Percentiles rank a stretch among this genome's conserved stretches.
Evolutionary conservation across 2,888 invertebrate species (phyloP).

Genomic region (Sipha maydis): DNA sequence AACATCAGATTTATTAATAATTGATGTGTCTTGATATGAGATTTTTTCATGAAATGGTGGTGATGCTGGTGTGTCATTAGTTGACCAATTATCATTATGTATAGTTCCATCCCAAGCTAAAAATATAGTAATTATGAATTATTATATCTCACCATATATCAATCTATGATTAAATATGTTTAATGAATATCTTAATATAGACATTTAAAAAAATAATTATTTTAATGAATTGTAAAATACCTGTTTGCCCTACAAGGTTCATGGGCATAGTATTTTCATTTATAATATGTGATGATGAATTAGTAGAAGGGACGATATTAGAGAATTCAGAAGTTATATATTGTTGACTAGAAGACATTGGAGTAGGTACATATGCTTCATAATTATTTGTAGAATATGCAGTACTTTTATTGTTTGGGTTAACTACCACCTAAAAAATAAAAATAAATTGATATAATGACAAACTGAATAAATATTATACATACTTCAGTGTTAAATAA

Average conservation of each 20-base stretch:
- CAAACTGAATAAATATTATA: neutral
- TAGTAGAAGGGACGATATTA: constrained; percentile 22
- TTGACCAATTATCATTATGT: constrained; percentile 32
- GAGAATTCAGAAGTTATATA: constrained; percentile 35
- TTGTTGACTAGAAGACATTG: constrained; percentile 54
- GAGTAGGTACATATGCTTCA: constrained; percentile 57
- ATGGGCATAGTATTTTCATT: constrained; percentile 42
- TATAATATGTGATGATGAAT: constrained; percentile 4
- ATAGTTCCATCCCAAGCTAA: constrained; percentile 40
- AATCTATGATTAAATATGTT: neutral
- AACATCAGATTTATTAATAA: constrained; percentile 30
- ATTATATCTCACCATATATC: neutral
- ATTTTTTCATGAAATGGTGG: constrained; percentile 64
- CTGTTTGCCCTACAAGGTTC: constrained; percentile 23
- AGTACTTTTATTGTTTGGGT: constrained; percentile 19
- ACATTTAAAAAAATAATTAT: neutral
- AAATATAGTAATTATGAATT: constrained; percentile 22
- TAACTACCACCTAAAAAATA: neutral
- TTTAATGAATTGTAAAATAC: neutral
- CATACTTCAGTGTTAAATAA: constrained; percentile 40
- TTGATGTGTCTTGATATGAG: constrained; percentile 53
- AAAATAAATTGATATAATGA: neutral
- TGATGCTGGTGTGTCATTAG: constrained; percentile 64
- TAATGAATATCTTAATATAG: neutral
- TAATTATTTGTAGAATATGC: constrained; percentile 11